Evolutionary conservation across 1,140 invertebrate species (phyloP).

Genomic region (Cyclina sinensis): DNA sequence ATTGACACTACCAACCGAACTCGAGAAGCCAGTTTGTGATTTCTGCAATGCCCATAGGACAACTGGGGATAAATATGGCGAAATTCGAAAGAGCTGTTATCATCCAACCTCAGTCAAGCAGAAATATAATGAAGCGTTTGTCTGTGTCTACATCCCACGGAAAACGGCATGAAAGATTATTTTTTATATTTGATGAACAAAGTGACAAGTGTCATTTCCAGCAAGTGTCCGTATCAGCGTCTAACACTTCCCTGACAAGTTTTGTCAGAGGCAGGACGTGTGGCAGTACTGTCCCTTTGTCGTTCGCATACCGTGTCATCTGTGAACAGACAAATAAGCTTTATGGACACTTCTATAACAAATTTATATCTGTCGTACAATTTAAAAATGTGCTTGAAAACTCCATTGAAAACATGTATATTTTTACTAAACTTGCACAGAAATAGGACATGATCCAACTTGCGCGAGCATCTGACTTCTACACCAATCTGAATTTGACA

Average conservation of each 20-base stretch:
- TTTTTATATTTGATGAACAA: too few species aligned
- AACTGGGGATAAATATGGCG: too few species aligned
- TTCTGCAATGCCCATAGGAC: too few species aligned
- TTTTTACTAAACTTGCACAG: not conserved
- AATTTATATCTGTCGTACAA: not conserved
- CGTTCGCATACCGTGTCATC: not conserved
- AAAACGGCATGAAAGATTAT: too few species aligned
- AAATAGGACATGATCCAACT: not conserved
- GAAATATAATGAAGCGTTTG: too few species aligned
- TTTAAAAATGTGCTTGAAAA: too few species aligned
- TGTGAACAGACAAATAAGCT: not conserved
- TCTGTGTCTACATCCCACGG: too few species aligned
- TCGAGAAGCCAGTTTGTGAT: too few species aligned
- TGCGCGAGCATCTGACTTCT: not conserved
- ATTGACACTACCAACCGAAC: too few species aligned
- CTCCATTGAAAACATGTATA: not conserved
- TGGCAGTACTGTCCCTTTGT: not conserved
- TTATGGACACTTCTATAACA: not conserved
- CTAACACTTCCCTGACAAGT: not conserved
- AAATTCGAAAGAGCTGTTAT: too few species aligned
- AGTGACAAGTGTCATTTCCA: too few species aligned
- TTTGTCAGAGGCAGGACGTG: not conserved
- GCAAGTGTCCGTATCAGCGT: not conserved
- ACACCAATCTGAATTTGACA: not conserved
- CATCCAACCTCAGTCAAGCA: too few species aligned